These are phyloP conservation scores for Xenops minutus DNA, from an alignment of 2,797 vertebrate genomes.

Conservation along the genomic window DNA sequence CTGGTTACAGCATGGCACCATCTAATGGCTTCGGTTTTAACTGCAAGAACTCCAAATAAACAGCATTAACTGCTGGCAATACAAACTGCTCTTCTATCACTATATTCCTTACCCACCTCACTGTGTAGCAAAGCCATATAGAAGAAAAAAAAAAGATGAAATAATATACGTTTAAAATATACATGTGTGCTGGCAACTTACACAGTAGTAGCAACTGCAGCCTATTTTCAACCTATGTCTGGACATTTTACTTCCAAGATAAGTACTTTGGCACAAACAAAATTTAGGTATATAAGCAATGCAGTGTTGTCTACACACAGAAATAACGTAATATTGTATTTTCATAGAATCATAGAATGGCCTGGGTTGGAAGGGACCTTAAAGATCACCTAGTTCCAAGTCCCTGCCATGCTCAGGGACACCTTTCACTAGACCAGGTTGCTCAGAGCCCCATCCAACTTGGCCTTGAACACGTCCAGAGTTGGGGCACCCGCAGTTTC, in stretches of 20 bases:
- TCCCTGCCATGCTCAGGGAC: neutral
- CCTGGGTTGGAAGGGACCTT: neutral
- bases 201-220: neutral
- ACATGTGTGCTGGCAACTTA: neutral
- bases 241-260: neutral
- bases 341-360: neutral
- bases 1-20: slow-evolving; percentile 66
- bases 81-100: neutral
- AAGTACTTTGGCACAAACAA: neutral
- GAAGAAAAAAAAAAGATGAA: neutral
- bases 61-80: neutral
- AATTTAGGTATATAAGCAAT: neutral
- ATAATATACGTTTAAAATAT: neutral
- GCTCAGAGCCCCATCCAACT: neutral
- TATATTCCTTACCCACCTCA: neutral
- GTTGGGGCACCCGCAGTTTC: neutral
- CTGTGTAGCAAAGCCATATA: neutral
- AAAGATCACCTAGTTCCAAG: neutral
- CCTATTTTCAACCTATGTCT: neutral
- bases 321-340: neutral
- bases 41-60: neutral
- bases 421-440: accelerated
- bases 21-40: slow-evolving; percentile 56
- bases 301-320: neutral
- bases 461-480: neutral